phyloP scores from a whole-genome alignment of 2,797 vertebrate genomes.

The Acipenser oxyrinchus region DNA sequence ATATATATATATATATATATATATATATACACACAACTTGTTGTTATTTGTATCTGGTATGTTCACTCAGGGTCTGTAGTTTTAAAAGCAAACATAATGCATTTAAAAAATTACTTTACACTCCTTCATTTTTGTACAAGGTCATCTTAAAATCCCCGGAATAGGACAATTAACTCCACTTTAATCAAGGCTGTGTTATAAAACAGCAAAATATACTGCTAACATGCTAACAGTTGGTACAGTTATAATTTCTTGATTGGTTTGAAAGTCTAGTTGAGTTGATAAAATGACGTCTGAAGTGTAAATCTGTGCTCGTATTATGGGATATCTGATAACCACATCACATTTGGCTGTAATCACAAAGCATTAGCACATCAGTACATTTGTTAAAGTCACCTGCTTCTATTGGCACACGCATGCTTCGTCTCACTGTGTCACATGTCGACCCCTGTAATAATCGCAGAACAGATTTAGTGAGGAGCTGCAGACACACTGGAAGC shows the following conservation, averaged over 20 bases:
- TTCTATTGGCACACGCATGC: too few relatives aligned
- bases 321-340: too few relatives aligned
- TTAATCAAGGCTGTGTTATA: slow-evolving; percentile 17
- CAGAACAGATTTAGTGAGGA: too few relatives aligned
- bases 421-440: too few relatives aligned
- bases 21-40: slow-evolving; percentile 47
- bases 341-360: too few relatives aligned
- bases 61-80: slow-evolving; percentile 20
- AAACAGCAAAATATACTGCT: slow-evolving; percentile 16
- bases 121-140: slow-evolving; percentile 22
- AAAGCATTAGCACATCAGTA: too few relatives aligned
- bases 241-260: neutral
- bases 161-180: slow-evolving; percentile 3
- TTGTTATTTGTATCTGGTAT: slow-evolving; percentile 21
- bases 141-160: slow-evolving; percentile 24
- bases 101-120: slow-evolving; percentile 22
- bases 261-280: slow-evolving; percentile 10
- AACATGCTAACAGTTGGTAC: slow-evolving; percentile 9
- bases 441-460: too few relatives aligned
- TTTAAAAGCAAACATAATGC: slow-evolving; percentile 29
- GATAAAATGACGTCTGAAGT: slow-evolving; percentile 4
- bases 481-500: too few relatives aligned
- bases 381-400: too few relatives aligned
- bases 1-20: slow-evolving; percentile 52
- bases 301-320: too few relatives aligned